Evolutionary conservation across 2,888 invertebrate genomes (phyloP).

Genomic region (Diplolepis rosae): DNA sequence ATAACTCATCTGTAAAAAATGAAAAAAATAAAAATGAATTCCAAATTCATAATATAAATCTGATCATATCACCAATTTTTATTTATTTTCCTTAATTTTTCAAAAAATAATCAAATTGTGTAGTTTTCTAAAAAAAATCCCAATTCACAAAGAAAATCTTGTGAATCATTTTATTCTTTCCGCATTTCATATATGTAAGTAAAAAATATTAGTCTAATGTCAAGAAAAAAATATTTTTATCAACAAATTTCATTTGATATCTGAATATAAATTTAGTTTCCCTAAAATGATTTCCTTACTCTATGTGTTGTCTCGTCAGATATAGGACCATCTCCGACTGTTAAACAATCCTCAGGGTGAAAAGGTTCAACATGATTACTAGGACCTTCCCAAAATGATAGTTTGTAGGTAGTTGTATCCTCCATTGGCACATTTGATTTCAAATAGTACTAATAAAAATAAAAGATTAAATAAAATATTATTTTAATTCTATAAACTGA

Average conservation of each 20-base stretch:
- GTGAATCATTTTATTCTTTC: no score
- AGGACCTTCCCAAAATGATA: conserved; percentile 65
- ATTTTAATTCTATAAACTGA: neutral
- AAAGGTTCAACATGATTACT: conserved; percentile 55
- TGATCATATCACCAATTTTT: no score
- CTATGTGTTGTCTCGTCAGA: conserved; percentile 77
- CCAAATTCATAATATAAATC: neutral
- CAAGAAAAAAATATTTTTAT: no score
- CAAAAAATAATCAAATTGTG: no score
- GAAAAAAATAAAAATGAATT: neutral
- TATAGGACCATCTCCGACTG: conserved; percentile 73
- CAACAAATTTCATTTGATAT: no score
- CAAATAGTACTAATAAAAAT: conserved; percentile 64
- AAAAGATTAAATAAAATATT: neutral
- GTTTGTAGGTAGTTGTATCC: conserved; percentile 77
- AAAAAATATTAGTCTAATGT: no score
- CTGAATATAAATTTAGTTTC: neutral
- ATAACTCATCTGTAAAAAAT: conserved; percentile 62
- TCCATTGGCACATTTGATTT: conserved; percentile 75
- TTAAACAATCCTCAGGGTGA: conserved; percentile 70
- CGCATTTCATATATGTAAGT: no score
- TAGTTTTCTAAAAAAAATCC: no score
- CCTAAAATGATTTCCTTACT: conserved; percentile 60
- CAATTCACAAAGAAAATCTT: no score
- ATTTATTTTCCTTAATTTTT: no score